Conservation (phyloP, 2,113 vertebrate species). For the Mola mola region DNA sequence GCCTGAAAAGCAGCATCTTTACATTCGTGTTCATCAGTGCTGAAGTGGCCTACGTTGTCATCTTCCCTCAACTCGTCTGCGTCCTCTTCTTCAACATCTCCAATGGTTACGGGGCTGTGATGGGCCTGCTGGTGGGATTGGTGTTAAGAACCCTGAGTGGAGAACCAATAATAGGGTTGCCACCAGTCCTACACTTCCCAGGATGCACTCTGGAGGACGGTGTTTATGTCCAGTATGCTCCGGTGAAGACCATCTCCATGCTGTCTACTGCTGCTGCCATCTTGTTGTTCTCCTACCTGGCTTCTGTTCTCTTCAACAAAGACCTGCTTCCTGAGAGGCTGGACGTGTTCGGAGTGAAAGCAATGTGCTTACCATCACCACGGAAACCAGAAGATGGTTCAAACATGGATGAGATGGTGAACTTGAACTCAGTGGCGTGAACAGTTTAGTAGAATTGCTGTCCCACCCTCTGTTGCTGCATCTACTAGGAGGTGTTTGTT, state of each 20-base stretch:
- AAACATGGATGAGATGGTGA: too few species aligned
- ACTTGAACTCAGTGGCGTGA: too few species aligned
- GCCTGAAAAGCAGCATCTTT: slow-evolving; percentile 66
- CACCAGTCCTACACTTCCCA: slow-evolving; percentile 72
- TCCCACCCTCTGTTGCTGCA: too few species aligned
- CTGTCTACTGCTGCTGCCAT: slow-evolving; percentile 52
- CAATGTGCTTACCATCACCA: background rate
- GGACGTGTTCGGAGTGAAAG: slow-evolving; percentile 67
- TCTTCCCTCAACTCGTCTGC: slow-evolving; percentile 81
- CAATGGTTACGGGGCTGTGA: slow-evolving; percentile 74
- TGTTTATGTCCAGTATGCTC: slow-evolving; percentile 71
- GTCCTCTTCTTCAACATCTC: slow-evolving; percentile 58
- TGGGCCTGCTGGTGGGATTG: slow-evolving; percentile 70
- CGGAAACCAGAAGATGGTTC: background rate
- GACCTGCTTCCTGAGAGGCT: slow-evolving; percentile 68
- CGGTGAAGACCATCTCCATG: slow-evolving; percentile 76
- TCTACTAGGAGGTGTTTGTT: too few species aligned
- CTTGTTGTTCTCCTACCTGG: slow-evolving; percentile 61
- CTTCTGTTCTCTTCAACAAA: slow-evolving; percentile 64
- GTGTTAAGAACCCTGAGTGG: slow-evolving; percentile 76
- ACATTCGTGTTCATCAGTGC: slow-evolving; percentile 75
- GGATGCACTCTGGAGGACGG: slow-evolving; percentile 57
- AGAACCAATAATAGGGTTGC: slow-evolving; percentile 62
- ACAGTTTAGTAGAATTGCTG: too few species aligned
- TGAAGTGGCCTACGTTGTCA: slow-evolving; percentile 73